A percentile compares a stretch with the other conserved stretches of the same genome.
phyloP scores from a whole-genome alignment of 2,797 vertebrate genomes.

The Spinibarbus caldwelli region DNA sequence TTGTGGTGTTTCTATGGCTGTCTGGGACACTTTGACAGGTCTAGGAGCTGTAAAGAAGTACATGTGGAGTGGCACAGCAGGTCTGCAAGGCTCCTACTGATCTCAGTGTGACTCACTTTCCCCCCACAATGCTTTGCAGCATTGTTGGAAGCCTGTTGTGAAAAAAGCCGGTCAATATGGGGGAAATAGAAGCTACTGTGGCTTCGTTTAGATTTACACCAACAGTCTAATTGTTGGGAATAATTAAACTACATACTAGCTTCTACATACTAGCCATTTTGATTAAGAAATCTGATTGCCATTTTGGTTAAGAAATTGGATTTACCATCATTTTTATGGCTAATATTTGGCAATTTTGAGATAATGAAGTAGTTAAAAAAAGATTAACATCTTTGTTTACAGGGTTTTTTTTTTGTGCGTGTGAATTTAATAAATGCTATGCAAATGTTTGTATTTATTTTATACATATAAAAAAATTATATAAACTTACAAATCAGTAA shows the following conservation, averaged over 20 bases:
- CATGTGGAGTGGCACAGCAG: constrained; percentile 6
- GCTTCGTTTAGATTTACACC: neutral
- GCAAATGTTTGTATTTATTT: too few relatives aligned
- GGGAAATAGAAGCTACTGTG: neutral
- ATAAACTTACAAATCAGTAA: neutral
- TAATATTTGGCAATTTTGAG: neutral
- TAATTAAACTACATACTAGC: neutral
- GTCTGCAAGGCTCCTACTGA: constrained; percentile 39
- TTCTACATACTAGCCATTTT: neutral
- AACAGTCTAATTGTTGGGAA: neutral
- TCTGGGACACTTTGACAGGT: constrained; percentile 13
- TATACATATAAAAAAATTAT: neutral
- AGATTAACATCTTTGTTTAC: neutral
- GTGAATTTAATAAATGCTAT: too few relatives aligned
- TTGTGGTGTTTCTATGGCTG: constrained; percentile 4
- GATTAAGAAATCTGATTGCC: neutral
- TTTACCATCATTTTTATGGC: neutral
- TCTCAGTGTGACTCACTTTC: constrained; percentile 35
- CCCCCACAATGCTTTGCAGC: constrained; percentile 43
- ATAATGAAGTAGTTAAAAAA: too few relatives aligned
- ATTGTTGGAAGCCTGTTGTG: constrained; percentile 31
- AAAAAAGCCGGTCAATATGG: constrained; percentile 44
- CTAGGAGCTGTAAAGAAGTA: constrained; percentile 5
- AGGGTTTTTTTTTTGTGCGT: too few relatives aligned
- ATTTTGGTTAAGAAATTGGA: too few relatives aligned